phyloP scores from a whole-genome alignment of 2,888 invertebrate species.

The Ectemnius cavifrons region DNA sequence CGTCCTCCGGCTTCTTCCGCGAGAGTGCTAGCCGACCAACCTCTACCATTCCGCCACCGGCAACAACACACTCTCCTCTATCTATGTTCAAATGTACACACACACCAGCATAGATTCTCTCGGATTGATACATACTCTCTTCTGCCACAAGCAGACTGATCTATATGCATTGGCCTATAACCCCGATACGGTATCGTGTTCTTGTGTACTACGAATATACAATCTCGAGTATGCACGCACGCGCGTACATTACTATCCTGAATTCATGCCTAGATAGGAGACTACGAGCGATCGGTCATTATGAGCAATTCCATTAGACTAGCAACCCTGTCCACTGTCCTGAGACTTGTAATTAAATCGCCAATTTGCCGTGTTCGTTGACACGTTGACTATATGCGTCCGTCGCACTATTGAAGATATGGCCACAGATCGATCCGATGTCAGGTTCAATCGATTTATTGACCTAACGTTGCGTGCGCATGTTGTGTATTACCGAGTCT shows the following conservation, averaged over 20 bases:
- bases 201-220: conserved; percentile 4
- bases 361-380: conserved; percentile 55
- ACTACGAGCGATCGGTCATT: conserved; percentile 52
- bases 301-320: conserved; percentile 50
- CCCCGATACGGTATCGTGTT: conserved; percentile 7
- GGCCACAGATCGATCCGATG: too few relatives aligned
- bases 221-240: neutral
- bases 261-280: conserved; percentile 33
- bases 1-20: conserved; percentile 6
- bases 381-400: conserved; percentile 38
- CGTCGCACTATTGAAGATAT: conserved; percentile 51
- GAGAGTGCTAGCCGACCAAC: neutral
- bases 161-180: conserved; percentile 21
- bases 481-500: too few relatives aligned
- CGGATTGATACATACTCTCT: neutral
- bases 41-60: neutral
- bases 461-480: too few relatives aligned
- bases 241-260: conserved; percentile 12
- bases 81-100: too few relatives aligned
- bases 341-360: conserved; percentile 55
- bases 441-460: too few relatives aligned
- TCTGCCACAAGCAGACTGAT: conserved; percentile 11
- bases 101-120: neutral
- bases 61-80: too few relatives aligned
- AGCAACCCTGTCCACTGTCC: conserved; percentile 52